Percentiles rank a stretch among this genome's conserved stretches.
Evolutionary conservation across 1,140 invertebrate species (phyloP).

Genomic region (Ylistrum balloti): DNA sequence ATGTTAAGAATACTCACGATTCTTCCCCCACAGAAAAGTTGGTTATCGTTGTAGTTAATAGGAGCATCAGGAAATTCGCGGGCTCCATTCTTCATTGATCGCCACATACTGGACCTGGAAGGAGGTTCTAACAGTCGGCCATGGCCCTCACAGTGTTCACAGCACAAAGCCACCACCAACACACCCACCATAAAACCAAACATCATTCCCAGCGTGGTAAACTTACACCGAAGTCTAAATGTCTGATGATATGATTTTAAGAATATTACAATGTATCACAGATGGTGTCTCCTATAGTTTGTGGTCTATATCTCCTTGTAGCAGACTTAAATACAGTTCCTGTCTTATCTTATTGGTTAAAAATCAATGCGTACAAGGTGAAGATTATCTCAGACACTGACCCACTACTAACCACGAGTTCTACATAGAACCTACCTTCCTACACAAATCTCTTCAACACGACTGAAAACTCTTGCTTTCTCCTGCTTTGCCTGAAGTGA

Average conservation of each 20-base stretch:
- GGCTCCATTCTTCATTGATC: constrained; percentile 89
- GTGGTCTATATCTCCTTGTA: neutral
- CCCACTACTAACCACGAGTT: neutral
- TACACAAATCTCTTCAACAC: no score
- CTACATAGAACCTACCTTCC: neutral
- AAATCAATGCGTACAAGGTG: neutral
- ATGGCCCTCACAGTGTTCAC: constrained; percentile 83
- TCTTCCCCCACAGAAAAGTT: constrained; percentile 89
- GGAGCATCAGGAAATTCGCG: constrained; percentile 86
- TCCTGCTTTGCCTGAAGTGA: no score
- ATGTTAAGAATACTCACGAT: constrained; percentile 51
- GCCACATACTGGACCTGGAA: constrained; percentile 95
- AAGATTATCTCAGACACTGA: neutral
- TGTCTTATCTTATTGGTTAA: neutral
- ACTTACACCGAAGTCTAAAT: no score
- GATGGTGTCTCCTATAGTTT: neutral
- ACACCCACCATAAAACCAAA: neutral
- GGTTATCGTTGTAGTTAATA: constrained; percentile 97
- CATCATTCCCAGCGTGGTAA: no score
- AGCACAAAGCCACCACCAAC: neutral
- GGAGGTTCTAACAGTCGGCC: constrained; percentile 94
- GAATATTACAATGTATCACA: neutral
- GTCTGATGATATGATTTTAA: no score
- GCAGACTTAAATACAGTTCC: neutral
- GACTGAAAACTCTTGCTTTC: no score